Evolutionary conservation across 2,113 vertebrate genomes (phyloP), one percentile per base, ranked within the genome.

Genomic region (Gnathonemus echidnorhynchus): DNA sequence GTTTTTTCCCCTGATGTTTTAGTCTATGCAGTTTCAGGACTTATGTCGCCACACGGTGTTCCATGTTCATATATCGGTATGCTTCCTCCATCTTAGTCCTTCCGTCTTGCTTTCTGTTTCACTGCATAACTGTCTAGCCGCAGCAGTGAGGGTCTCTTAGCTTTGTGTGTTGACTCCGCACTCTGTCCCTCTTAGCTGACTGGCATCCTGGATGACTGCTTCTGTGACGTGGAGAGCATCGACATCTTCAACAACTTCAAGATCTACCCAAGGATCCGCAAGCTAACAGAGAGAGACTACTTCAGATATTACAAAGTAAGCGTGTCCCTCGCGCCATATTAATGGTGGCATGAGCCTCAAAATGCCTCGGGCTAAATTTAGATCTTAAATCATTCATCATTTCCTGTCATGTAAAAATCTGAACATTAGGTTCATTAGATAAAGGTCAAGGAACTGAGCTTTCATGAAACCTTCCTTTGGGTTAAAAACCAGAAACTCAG

Each of bases 221-320:
- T 98, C 93, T 99, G 98, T 91, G 98, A 99, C 91, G 96, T 99
- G 17, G 97, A 98, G 91, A 99, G 98, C 95, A 99, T 99, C 0
- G 98, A 99, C 92, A 95, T 97, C 91, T 99, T 99, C 95, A 99
- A 99, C 95, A 99, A 97, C 94, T 98, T 97, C 93, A 99, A 98
- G 95, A 94, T 99, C 84, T 99, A 97, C 92, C 98, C 98, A 27
- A 97, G 95, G 89, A 96, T 99, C 89, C 95, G 96, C 94, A 97
- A 96, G 89, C 95, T 99, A 89, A 97, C 96, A 24, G 97, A 97
- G 92, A 96, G 96, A 56, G 98, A 98, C 93, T 99, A 98, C 94
- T 99, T 99, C 94, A 97, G 98, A 95, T 99, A 99, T 94, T 99
- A 99, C 93, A 97, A 96, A 95, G 98, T 99, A 94, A 94, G 94